A percentile compares a stretch with the other conserved stretches of the same genome.
These are phyloP conservation scores for Anneissia japonica DNA, from an alignment of 35 echinoderm and acorn worm genomes.

Conservation along the genomic window DNA sequence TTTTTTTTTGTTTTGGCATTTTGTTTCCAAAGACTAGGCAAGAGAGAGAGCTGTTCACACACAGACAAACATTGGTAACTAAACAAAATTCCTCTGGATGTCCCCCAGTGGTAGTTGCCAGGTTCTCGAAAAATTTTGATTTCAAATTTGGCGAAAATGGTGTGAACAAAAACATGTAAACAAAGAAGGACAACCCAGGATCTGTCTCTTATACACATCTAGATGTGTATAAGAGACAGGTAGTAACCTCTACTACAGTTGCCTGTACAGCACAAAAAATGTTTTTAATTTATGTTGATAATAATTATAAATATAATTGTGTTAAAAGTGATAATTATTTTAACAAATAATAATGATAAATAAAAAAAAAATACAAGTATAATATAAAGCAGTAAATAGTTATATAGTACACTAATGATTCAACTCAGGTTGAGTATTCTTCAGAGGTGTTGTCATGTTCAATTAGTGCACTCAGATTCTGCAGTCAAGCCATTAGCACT, in stretches of 20 bases:
- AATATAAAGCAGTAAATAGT: too few species aligned
- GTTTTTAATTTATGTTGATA: not conserved
- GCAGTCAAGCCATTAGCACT: constrained; percentile 44
- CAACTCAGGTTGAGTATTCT: not conserved
- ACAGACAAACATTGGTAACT: constrained; percentile 60
- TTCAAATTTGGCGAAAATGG: too few species aligned
- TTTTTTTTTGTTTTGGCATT: too few species aligned
- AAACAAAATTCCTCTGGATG: too few species aligned
- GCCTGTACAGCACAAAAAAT: constrained; percentile 24
- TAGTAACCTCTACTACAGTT: constrained; percentile 88
- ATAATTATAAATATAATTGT: too few species aligned
- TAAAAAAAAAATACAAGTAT: too few species aligned
- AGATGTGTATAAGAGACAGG: constrained; percentile 65
- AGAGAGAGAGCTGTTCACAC: constrained; percentile 81
- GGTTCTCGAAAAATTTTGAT: too few species aligned
- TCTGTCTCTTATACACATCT: constrained; percentile 62
- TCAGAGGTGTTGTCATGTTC: constrained; percentile 40
- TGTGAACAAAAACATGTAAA: not conserved
- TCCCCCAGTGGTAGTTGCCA: too few species aligned
- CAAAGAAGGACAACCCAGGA: constrained; percentile 41
- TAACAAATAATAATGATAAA: too few species aligned
- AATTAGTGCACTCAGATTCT: constrained; percentile 79
- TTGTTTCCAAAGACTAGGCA: constrained; percentile 83
- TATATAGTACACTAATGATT: too few species aligned
- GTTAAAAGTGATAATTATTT: too few species aligned